Percentiles rank a stretch among this genome's conserved stretches.
Evolutionary conservation across 2,797 vertebrate genomes (phyloP).

Genomic region (Triplophysa yarkandensis): DNA sequence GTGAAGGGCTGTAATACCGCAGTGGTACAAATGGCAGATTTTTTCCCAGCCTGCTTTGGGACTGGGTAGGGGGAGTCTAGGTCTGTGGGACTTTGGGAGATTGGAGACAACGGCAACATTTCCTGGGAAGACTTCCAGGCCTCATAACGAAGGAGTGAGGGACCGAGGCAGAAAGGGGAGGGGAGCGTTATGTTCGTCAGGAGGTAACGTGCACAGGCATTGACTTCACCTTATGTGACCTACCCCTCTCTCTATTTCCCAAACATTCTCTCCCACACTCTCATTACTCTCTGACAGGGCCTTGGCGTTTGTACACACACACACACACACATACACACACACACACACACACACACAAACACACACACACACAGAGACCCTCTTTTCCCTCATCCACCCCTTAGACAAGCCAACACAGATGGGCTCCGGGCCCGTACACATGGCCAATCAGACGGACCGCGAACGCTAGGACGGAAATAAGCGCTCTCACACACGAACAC

Average conservation of each 20-base stretch:
- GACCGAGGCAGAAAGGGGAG: slow-evolving; percentile 46
- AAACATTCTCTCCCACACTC: slow-evolving; percentile 55
- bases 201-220: slow-evolving; percentile 54
- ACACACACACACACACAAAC: slow-evolving; percentile 20
- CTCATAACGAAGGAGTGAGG: slow-evolving; percentile 45
- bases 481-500: slow-evolving; percentile 41
- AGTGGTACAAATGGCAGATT: slow-evolving; percentile 59
- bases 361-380: slow-evolving; percentile 45
- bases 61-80: slow-evolving; percentile 47
- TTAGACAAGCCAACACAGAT: slow-evolving; percentile 61
- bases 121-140: slow-evolving; percentile 57
- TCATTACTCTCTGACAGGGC: slow-evolving; percentile 61
- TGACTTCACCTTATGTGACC: slow-evolving; percentile 59
- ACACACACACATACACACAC: slow-evolving; percentile 4
- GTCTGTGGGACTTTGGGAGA: slow-evolving; percentile 54
- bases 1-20: slow-evolving; percentile 57
- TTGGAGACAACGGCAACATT: slow-evolving; percentile 53
- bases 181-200: slow-evolving; percentile 50
- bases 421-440: slow-evolving; percentile 55
- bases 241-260: slow-evolving; percentile 49
- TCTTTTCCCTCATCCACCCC: slow-evolving; percentile 57
- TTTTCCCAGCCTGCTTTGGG: slow-evolving; percentile 61
- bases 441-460: slow-evolving; percentile 54
- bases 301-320: slow-evolving; percentile 51
- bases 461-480: slow-evolving; percentile 45